Evolutionary conservation across 2,888 invertebrate genomes (phyloP), one percentile per base, ranked within the genome.

Genomic region (Muscina levida): DNA sequence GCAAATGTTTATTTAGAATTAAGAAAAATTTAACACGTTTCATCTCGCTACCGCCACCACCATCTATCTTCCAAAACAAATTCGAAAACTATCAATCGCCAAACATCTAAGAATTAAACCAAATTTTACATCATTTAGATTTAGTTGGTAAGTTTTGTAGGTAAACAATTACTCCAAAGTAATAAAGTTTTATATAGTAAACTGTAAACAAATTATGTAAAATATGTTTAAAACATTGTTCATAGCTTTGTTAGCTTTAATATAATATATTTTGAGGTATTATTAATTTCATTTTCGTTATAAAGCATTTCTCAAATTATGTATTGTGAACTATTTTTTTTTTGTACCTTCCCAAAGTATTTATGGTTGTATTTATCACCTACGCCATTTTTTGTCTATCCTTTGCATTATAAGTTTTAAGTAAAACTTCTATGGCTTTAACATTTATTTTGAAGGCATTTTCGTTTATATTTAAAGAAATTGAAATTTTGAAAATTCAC

Each of bases 311-410:
- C n/a, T n/a, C n/a, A n/a, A n/a, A n/a, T n/a, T n/a, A n/a, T n/a
- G n/a, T n/a, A n/a, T n/a, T n/a, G n/a, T n/a, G n/a, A n/a, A n/a
- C 51, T 8, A 19, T 68, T 19, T 67, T 24, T 59, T 39, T 11
- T 51, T 6, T 44, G 22, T 19, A 26, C n/a, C 13, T 17, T 66
- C 73, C 57, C 15, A 39, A 71, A 73, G 57, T 59, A 76, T 76
- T 71, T 70, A 51, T 65, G 62, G 44, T 62, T 76, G 80, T 70
- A 73, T 70, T 70, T 70, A n/a, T n/a, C n/a, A n/a, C n/a, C n/a
- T n/a, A n/a, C 37, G 48, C 22, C 39, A 17, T 19, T 37, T 37
- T 42, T 48, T 15, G 72, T 59, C 62, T 75, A n/a, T n/a, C n/a
- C n/a, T n/a, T n/a, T 31, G 3, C 31, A 5, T 31, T 31, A 8